Conservation (phyloP, 1,140 invertebrate genomes). For the Drosophila aff. region DNA sequence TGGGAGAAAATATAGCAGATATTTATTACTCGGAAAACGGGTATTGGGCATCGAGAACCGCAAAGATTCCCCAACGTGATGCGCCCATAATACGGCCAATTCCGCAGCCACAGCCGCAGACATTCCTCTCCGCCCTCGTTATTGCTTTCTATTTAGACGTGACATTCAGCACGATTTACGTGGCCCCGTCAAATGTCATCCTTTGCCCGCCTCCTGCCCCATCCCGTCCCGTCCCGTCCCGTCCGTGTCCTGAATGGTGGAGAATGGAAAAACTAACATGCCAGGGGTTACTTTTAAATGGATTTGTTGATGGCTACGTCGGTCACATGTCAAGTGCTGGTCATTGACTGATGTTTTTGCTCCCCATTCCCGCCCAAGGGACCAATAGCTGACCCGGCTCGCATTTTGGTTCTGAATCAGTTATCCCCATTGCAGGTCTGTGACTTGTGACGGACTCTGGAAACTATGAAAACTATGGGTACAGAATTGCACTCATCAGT, state of each 20-base stretch:
- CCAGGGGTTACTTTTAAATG: constrained; percentile 62
- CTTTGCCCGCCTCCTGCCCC: background rate
- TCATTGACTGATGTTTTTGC: constrained; percentile 58
- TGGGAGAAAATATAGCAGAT: background rate
- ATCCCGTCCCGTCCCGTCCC: background rate
- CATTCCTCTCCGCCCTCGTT: constrained; percentile 15
- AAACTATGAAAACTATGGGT: background rate
- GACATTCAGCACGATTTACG: constrained; percentile 72
- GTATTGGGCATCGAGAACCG: background rate
- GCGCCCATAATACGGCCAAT: constrained; percentile 62
- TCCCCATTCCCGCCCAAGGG: background rate
- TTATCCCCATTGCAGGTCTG: constrained; percentile 16
- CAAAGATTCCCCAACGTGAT: constrained; percentile 43
- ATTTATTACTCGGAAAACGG: background rate
- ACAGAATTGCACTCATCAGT: constrained; percentile 11
- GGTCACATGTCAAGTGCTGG: constrained; percentile 77
- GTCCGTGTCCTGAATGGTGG: background rate
- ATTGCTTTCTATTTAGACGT: constrained; percentile 60
- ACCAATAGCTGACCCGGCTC: constrained; percentile 25
- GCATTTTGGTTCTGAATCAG: constrained; percentile 36
- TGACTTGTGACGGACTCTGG: background rate
- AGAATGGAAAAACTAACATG: constrained; percentile 12
- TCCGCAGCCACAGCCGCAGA: constrained; percentile 39
- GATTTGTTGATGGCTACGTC: constrained; percentile 71
- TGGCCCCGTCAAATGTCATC: constrained; percentile 51